phyloP scores from a whole-genome alignment of 2,888 invertebrate species.

The Eudasyphora cyanicolor region DNA sequence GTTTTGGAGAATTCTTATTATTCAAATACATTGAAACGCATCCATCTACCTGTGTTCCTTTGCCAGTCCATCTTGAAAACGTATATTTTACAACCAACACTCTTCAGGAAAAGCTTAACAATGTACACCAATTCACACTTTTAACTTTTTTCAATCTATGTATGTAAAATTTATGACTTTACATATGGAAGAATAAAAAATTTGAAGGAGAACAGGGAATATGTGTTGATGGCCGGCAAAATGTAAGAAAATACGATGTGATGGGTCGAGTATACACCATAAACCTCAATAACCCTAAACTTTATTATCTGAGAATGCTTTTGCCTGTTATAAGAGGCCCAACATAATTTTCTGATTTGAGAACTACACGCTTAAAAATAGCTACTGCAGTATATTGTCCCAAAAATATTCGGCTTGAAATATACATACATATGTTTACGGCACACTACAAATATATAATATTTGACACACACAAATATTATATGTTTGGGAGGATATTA shows the following conservation, averaged over 20 bases:
- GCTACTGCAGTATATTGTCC: too few species aligned
- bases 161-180: constrained; percentile 24
- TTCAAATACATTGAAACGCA: constrained; percentile 31
- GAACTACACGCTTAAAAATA: too few species aligned
- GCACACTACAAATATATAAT: too few species aligned
- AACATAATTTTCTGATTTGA: constrained; percentile 38
- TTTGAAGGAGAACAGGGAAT: constrained; percentile 35
- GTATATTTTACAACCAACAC: constrained; percentile 5
- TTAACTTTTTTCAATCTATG: constrained; percentile 36
- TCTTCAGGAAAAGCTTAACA: neutral
- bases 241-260: constrained; percentile 23
- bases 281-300: constrained; percentile 32
- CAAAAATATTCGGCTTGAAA: too few species aligned
- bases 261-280: constrained; percentile 46
- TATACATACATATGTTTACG: too few species aligned
- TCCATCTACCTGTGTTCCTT: constrained; percentile 39
- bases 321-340: constrained; percentile 32
- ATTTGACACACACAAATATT: too few species aligned
- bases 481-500: too few species aligned
- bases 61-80: constrained; percentile 31
- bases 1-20: constrained; percentile 36
- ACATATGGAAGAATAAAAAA: constrained; percentile 18
- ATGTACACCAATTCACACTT: constrained; percentile 18
- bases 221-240: constrained; percentile 7
- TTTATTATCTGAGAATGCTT: constrained; percentile 40